A percentile compares a stretch with the other conserved stretches of the same genome.
phyloP scores from a whole-genome alignment of 2,888 invertebrate species.

The Seira ritae region DNA sequence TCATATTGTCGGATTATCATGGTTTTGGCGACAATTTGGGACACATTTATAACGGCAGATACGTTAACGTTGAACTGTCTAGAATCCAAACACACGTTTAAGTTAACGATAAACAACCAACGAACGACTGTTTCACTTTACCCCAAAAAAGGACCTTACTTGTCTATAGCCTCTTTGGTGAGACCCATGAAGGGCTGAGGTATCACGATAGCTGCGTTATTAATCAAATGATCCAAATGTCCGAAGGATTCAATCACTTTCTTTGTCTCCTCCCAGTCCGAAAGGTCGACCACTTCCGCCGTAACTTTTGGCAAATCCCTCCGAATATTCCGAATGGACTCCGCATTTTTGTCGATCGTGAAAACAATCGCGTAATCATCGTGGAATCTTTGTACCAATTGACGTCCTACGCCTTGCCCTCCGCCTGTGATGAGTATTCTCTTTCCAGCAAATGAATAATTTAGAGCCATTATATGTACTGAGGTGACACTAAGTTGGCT shows the following conservation, averaged over 20 bases:
- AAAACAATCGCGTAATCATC: slow-evolving; percentile 42
- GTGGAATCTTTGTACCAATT: slow-evolving; percentile 42
- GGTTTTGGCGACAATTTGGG: slow-evolving; percentile 30
- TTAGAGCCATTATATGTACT: slow-evolving; percentile 23
- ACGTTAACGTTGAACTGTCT: slow-evolving; percentile 54
- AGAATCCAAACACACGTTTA: not conserved
- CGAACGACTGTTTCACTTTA: no score
- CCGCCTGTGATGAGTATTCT: slow-evolving; percentile 24
- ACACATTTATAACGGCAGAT: slow-evolving; percentile 28
- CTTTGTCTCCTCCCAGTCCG: slow-evolving; percentile 44
- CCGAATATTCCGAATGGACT: slow-evolving; percentile 27
- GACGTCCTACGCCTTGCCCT: slow-evolving; percentile 42
- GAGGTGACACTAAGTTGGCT: no score
- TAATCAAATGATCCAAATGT: slow-evolving; percentile 38
- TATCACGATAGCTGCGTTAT: slow-evolving; percentile 32
- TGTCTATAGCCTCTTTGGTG: slow-evolving; percentile 19
- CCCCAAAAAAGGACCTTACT: no score
- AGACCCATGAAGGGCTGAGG: slow-evolving; percentile 26
- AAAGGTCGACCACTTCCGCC: slow-evolving; percentile 34
- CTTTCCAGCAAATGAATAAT: slow-evolving; percentile 31
- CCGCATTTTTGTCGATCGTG: slow-evolving; percentile 34
- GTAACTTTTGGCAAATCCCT: slow-evolving; percentile 36
- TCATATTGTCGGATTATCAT: slow-evolving; percentile 15
- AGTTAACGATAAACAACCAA: no score
- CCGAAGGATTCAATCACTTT: slow-evolving; percentile 44